A percentile compares a stretch with the other conserved stretches of the same genome.
Conservation (phyloP, 2,113 vertebrate species). For the Rhynchomys soricoides region DNA sequence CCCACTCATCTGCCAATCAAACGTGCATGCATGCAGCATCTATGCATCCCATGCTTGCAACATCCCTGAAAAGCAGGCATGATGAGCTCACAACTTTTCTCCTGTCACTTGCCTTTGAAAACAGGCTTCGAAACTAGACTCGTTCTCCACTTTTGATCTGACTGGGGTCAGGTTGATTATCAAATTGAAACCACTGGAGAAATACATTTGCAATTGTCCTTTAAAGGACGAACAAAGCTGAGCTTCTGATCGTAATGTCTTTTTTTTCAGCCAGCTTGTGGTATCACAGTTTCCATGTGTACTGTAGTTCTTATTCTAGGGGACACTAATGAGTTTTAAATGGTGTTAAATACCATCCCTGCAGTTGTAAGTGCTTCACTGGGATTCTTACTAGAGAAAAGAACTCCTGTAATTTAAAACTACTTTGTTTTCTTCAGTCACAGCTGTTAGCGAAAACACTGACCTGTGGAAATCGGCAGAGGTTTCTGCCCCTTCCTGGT, state of each 20-base stretch:
- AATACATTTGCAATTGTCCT: neutral
- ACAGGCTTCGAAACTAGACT: neutral
- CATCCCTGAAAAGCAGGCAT: constrained; percentile 33
- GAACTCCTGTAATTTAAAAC: constrained; percentile 64
- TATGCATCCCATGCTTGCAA: constrained; percentile 7
- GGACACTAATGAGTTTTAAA: constrained; percentile 80
- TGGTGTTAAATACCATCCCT: constrained; percentile 78
- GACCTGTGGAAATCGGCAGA: constrained; percentile 61
- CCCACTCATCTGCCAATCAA: neutral
- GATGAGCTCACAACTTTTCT: neutral
- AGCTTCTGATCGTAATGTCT: constrained; percentile 56
- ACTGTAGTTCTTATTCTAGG: constrained; percentile 71
- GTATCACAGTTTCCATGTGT: constrained; percentile 59
- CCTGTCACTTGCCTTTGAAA: neutral
- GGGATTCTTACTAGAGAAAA: constrained; percentile 75
- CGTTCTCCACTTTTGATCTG: neutral
- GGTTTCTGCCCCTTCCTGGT: neutral
- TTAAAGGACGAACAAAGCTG: constrained; percentile 6
- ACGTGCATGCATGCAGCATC: neutral
- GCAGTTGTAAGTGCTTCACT: constrained; percentile 73
- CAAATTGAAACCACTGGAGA: constrained; percentile 54
- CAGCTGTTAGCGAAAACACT: constrained; percentile 53
- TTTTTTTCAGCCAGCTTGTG: constrained; percentile 40
- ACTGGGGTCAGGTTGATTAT: constrained; percentile 1
- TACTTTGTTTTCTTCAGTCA: constrained; percentile 63